phyloP scores from a whole-genome alignment of 2,888 invertebrate species.

The Cremastinae sp. region DNA sequence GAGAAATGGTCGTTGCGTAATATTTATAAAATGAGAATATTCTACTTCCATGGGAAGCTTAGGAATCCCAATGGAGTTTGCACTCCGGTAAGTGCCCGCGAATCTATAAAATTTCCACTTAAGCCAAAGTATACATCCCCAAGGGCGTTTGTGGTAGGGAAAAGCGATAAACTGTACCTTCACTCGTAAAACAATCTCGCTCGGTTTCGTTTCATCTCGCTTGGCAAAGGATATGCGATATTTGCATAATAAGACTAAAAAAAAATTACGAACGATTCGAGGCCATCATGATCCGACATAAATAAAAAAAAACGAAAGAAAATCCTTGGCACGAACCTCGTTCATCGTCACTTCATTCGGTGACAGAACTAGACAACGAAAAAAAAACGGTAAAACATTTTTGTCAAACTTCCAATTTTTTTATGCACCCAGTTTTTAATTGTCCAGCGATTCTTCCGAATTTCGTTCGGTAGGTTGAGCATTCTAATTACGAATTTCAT shows the following conservation, averaged over 20 bases:
- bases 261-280: neutral
- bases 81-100: conserved; percentile 15
- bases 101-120: conserved; percentile 24
- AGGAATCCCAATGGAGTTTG: neutral
- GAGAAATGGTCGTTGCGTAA: conserved; percentile 10
- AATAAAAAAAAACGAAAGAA: neutral
- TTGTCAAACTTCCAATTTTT: neutral
- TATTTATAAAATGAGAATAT: conserved; percentile 12
- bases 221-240: conserved; percentile 2
- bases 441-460: neutral
- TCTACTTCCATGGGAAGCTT: conserved; percentile 10
- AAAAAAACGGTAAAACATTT: neutral
- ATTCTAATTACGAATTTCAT: conserved; percentile 24
- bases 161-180: conserved; percentile 29
- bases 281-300: neutral
- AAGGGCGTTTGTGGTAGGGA: conserved; percentile 21
- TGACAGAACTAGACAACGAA: neutral
- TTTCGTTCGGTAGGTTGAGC: neutral
- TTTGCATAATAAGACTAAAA: neutral
- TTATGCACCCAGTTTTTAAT: neutral
- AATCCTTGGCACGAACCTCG: too few species aligned
- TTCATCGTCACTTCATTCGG: too few species aligned
- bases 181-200: conserved; percentile 24
- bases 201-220: conserved; percentile 37
- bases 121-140: conserved; percentile 31